Evolutionary conservation across 1,140 invertebrate species (phyloP).

Genomic region (Brachystomella parvula): DNA sequence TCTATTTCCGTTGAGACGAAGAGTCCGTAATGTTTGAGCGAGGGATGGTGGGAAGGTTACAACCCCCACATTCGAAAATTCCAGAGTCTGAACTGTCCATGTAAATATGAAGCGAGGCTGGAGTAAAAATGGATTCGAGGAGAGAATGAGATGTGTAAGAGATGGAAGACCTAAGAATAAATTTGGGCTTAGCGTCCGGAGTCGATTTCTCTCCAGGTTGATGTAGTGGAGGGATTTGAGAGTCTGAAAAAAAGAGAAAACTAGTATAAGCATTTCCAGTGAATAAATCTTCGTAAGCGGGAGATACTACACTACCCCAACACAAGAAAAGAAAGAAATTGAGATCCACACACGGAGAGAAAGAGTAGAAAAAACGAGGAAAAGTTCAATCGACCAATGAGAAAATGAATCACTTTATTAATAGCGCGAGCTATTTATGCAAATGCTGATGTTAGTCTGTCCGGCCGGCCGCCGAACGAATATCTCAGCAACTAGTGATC

Average conservation of each 20-base stretch:
- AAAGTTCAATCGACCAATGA: too few species aligned
- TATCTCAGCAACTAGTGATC: too few species aligned
- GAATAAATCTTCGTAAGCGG: too few species aligned
- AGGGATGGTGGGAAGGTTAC: constrained; percentile 69
- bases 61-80: constrained; percentile 70
- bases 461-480: too few species aligned
- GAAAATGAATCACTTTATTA: too few species aligned
- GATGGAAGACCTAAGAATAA: constrained; percentile 64
- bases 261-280: too few species aligned
- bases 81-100: constrained; percentile 64
- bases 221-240: constrained; percentile 62
- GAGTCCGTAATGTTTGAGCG: constrained; percentile 69
- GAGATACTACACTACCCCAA: too few species aligned
- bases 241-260: constrained; percentile 42
- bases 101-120: constrained; percentile 56
- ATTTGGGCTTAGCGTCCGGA: constrained; percentile 59
- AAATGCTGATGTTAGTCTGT: too few species aligned
- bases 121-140: constrained; percentile 57
- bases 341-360: too few species aligned
- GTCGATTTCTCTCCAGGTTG: constrained; percentile 68
- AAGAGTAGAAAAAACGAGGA: too few species aligned
- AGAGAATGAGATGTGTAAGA: constrained; percentile 64
- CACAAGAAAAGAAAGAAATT: too few species aligned
- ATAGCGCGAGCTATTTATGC: too few species aligned
- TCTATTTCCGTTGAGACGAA: constrained; percentile 67